Base-by-base conservation (phyloP, 2,113 vertebrate species). In the Rissa tridactyla region DNA sequence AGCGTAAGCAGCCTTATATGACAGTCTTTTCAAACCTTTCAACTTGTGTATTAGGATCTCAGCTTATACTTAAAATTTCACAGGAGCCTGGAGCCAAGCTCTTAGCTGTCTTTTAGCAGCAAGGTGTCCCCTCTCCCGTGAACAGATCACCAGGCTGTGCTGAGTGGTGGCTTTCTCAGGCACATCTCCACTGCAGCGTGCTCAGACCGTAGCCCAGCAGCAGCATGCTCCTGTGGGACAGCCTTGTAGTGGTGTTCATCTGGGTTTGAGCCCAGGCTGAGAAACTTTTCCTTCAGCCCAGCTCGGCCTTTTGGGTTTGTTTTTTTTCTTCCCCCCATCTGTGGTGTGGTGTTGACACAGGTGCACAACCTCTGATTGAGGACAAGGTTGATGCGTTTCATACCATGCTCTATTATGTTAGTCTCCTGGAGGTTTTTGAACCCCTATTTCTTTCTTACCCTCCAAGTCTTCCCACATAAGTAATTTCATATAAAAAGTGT, bases 361-460 rank as follows among this genome's bases (percentile, higher is more conserved):
- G 46, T 76, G 34, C 18, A 36, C 40, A 60, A 1, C 46, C 57
- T 75, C 57, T 47, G 51, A 27, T 76, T 90, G 62, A 61, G 40
- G 89, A 40, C 19, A 13, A 52, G 5, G 17, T 52, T 47, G 40
- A 13, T 90, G 22, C 26, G 29, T 76, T 94, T 65, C 66, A 29
- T 71, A 21, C 49, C 0, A 0, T 42, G 57, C 34, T 55, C 8
- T 66, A 16, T 79, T 44, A 27, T 10, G 6, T 58, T 79, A 65
- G 7, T 36, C 32, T 83, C 2, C 10, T 61, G 66, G 70, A 26
- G 15, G 18, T 66, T 83, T 86, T 65, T 89, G 38, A 85, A 42
- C 15, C 9, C 4, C 11, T 51, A 0, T 65, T 85, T 90, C n/a
- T 72, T 84, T 68, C 19, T 81, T n/a, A 55, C 15, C 7, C 10